These are phyloP conservation scores for Brachionus manjavacas DNA, from an alignment of 1,140 invertebrate species.

Conservation along the genomic window DNA sequence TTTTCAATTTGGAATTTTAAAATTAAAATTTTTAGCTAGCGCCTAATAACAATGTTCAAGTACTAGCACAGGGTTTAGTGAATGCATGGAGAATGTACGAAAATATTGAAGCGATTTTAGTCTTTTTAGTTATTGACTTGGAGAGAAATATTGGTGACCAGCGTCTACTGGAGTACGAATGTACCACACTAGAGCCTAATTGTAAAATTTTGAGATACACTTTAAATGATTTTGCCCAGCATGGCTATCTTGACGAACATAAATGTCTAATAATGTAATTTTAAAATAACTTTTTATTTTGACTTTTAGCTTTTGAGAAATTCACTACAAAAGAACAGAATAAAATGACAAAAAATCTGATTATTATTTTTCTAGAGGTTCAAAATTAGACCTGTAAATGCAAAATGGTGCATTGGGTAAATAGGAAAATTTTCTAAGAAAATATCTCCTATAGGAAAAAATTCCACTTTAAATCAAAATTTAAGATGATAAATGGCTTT, in stretches of 20 bases:
- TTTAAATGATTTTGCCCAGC: background rate
- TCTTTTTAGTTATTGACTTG: slow-evolving; percentile 11
- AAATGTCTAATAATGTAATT: background rate
- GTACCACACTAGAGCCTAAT: background rate
- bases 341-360: too few relatives aligned
- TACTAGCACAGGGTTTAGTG: background rate
- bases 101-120: background rate
- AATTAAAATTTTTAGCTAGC: background rate
- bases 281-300: background rate
- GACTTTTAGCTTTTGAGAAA: background rate
- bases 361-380: too few relatives aligned
- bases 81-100: slow-evolving; percentile 16
- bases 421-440: too few relatives aligned
- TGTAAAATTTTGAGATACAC: background rate
- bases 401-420: too few relatives aligned
- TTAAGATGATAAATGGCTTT: too few relatives aligned
- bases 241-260: background rate
- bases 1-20: background rate
- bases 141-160: slow-evolving; percentile 43
- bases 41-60: background rate
- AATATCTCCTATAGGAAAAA: too few relatives aligned
- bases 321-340: too few relatives aligned
- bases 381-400: too few relatives aligned
- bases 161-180: slow-evolving; percentile 5
- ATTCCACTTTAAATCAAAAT: too few relatives aligned